Evolutionary conservation across 2,797 vertebrate genomes (phyloP).

Genomic region (Leucoraja ocellata): DNA sequence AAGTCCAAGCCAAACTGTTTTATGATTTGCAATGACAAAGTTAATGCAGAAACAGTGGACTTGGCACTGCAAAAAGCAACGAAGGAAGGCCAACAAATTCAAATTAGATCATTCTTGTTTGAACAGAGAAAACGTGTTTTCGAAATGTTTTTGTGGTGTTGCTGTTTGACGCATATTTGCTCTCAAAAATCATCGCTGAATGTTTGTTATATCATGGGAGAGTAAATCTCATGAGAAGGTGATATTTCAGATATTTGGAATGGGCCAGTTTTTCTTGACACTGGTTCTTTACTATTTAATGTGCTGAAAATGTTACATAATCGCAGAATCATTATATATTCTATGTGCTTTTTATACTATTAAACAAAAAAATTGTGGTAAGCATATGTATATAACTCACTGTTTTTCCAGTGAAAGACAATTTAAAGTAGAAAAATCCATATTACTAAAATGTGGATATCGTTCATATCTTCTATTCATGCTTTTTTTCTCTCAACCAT

Average conservation of each 20-base stretch:
- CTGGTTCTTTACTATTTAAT: background rate
- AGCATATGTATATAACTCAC: background rate
- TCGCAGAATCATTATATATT: background rate
- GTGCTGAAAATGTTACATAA: background rate
- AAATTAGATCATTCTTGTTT: background rate
- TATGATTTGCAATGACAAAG: background rate
- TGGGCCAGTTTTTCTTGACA: background rate
- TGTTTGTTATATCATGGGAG: background rate
- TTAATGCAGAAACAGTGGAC: background rate
- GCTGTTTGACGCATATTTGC: background rate
- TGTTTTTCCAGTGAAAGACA: background rate
- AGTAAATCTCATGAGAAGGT: background rate
- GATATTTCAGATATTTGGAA: background rate
- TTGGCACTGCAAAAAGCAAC: background rate
- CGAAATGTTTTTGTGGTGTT: background rate
- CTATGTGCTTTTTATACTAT: background rate
- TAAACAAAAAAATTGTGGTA: background rate
- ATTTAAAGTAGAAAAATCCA: background rate
- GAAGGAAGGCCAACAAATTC: background rate
- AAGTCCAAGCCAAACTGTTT: background rate
- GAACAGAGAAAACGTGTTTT: background rate
- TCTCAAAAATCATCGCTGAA: background rate
- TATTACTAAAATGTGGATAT: background rate
- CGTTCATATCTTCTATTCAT: background rate
- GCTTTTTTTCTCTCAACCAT: background rate